Evolutionary conservation across 2,797 vertebrate species (phyloP).

Genomic region (Anolis apletophallus): DNA sequence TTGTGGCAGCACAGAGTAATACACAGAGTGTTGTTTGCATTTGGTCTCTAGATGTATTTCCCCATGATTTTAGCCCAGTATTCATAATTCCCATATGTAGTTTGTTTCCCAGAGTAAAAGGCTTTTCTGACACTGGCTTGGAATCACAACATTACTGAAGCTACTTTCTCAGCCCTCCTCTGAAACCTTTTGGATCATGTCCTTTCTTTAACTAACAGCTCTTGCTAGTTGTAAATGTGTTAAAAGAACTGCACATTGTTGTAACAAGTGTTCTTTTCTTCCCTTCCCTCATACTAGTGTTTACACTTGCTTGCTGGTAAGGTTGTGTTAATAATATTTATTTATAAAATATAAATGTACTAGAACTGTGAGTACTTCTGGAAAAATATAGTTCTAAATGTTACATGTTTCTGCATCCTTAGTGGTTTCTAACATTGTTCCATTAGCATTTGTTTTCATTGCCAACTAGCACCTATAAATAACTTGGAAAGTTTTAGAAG

Average conservation of each 20-base stretch:
- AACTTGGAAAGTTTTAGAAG: neutral
- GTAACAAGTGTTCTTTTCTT: neutral
- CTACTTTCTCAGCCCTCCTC: neutral
- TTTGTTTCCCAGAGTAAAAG: neutral
- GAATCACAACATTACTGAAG: neutral
- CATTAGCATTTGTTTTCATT: neutral
- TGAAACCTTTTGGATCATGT: neutral
- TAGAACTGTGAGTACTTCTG: neutral
- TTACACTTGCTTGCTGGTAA: too few species aligned
- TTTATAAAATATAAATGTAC: neutral
- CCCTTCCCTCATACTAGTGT: neutral
- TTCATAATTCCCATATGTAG: neutral
- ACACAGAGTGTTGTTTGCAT: neutral
- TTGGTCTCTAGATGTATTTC: neutral
- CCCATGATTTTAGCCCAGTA: neutral
- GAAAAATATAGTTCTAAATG: neutral
- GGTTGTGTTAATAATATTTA: neutral
- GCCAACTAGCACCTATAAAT: constrained; percentile 6
- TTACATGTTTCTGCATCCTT: neutral
- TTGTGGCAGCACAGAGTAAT: too few species aligned
- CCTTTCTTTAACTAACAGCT: neutral
- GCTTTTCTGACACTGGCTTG: too few species aligned
- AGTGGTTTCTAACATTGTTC: neutral
- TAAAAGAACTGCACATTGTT: too few species aligned
- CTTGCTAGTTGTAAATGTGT: neutral